phyloP scores from a whole-genome alignment of 1,140 invertebrate genomes.

The Panagrolaimus sp. region DNA sequence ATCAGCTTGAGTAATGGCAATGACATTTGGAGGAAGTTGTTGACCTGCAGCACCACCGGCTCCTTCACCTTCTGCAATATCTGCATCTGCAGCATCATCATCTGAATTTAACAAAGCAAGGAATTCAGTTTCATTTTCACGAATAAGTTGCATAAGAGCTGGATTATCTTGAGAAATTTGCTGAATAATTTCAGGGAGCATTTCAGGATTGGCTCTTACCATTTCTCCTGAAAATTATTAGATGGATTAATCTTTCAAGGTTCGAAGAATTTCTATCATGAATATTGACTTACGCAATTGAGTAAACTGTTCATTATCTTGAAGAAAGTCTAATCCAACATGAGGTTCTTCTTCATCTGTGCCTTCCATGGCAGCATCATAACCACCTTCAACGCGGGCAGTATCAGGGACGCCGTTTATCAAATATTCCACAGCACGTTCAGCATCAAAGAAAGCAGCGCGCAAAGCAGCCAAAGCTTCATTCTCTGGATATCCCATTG shows the following conservation, averaged over 20 bases:
- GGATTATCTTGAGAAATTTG: slow-evolving; percentile 8
- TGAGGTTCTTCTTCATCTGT: background rate
- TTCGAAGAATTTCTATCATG: too few species aligned
- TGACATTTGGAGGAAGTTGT: slow-evolving; percentile 29
- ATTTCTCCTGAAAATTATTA: background rate
- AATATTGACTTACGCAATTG: too few species aligned
- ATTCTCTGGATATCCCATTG: slow-evolving; percentile 83
- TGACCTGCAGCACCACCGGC: slow-evolving; percentile 32
- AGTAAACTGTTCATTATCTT: slow-evolving; percentile 7
- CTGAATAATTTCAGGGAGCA: background rate
- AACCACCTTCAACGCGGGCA: background rate
- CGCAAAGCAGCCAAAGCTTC: slow-evolving; percentile 71
- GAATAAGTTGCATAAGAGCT: slow-evolving; percentile 62
- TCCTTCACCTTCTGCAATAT: slow-evolving; percentile 50
- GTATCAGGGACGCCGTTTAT: slow-evolving; percentile 62
- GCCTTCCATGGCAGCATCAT: background rate
- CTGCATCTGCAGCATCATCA: slow-evolving; percentile 59
- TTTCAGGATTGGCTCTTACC: background rate
- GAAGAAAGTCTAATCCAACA: slow-evolving; percentile 1
- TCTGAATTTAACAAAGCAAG: slow-evolving; percentile 80
- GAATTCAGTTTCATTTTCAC: slow-evolving; percentile 79
- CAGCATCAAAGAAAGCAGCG: slow-evolving; percentile 96
- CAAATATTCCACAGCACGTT: slow-evolving; percentile 95
- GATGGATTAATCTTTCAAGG: background rate
- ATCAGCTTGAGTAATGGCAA: slow-evolving; percentile 81